Evolutionary conservation across 2,797 vertebrate genomes (phyloP), one percentile per base, ranked within the genome.

Genomic region (Craterocephalus amniculus): DNA sequence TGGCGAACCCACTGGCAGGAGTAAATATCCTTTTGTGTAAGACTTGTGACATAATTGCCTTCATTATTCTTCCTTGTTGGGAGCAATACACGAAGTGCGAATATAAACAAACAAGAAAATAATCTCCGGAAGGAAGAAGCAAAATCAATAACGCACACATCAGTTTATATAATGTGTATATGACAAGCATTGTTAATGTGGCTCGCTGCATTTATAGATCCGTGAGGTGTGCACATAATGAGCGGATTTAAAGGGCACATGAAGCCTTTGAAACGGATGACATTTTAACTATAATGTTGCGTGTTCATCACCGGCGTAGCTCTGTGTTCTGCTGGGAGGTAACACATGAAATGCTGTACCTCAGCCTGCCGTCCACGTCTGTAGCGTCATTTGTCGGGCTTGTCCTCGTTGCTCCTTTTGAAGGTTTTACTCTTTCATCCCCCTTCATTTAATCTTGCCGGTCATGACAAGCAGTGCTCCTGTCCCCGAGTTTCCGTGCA

Each of bases 371-470:
- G 32, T 72, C 72, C 72, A 24, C 61, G 78, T 84, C 76, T 55
- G 61, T 22, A 2, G 71, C 49, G 63, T 64, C 68, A 74, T 87
- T 82, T 74, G 79, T 81, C 74, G 38, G 45, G 67, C 67, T 61
- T 67, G 80, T 84, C 76, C 6, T 9, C 40, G 20, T 81, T 67
- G 79, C 63, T 84, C 83, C 82, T 79, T 85, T 79, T 89, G 81
- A 90, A 88, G 86, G 86, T 85, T 87, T 87, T 73, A 56, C 82
- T 84, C 89, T 88, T 89, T 88, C 79, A 89, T 82, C 82, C 55
- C 76, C 69, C 45, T 73, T 81, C 84, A 78, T 88, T 88, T 88
- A 84, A 88, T 86, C 80, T 84, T 18, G 22, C 64, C 69, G 13
- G 38, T 72, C 78, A 49, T 81, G 83, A 83, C 79, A 60, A 48